phyloP scores from a whole-genome alignment of 2,113 vertebrate species.

The Ondatra zibethicus region DNA sequence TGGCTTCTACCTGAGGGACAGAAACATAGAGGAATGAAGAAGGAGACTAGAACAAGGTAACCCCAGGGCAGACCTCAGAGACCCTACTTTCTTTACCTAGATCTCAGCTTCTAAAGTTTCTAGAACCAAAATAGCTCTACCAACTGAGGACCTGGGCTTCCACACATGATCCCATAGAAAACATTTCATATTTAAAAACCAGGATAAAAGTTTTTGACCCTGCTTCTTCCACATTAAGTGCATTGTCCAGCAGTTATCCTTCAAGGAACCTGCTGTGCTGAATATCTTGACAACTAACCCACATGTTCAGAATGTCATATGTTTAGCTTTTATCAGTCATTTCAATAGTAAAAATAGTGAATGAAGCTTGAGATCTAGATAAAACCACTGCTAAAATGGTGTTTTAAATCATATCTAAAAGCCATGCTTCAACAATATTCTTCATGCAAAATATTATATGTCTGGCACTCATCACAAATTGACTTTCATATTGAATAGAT shows the following conservation, averaged over 20 bases:
- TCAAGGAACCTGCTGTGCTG: too few species aligned
- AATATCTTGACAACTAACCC: background rate
- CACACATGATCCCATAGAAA: background rate
- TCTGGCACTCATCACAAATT: background rate
- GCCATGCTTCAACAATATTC: background rate
- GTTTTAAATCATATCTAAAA: background rate
- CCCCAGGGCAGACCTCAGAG: background rate
- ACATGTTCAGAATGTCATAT: background rate
- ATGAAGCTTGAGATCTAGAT: background rate
- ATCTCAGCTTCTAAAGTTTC: background rate
- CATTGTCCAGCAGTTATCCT: background rate
- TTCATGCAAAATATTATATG: background rate
- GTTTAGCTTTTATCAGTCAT: background rate
- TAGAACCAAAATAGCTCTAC: background rate
- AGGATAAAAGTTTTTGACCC: background rate
- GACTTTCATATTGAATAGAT: background rate
- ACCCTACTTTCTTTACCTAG: background rate
- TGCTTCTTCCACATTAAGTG: background rate
- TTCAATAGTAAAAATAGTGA: background rate
- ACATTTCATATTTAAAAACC: background rate
- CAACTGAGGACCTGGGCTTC: background rate
- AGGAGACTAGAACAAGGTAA: background rate
- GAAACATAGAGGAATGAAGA: background rate
- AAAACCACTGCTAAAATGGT: background rate
- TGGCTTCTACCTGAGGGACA: background rate